Conservation (phyloP, 2,113 vertebrate species). For the Mormoops blainvillei region DNA sequence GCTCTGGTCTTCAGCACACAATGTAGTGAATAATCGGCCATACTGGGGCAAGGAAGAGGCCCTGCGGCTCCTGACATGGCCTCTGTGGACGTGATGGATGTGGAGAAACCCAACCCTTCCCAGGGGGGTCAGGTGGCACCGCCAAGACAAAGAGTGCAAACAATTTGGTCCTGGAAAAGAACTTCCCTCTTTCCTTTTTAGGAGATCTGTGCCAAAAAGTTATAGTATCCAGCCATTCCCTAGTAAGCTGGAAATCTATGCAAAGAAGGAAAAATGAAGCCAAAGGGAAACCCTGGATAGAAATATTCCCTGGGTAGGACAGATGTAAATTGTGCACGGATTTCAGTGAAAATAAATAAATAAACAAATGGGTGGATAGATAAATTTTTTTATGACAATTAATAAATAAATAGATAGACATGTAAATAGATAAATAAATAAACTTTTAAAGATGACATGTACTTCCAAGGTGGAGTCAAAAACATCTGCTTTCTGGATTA, state of each 20-base stretch:
- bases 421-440: not conserved
- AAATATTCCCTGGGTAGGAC: slow-evolving; percentile 49
- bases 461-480: slow-evolving; percentile 56
- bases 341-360: not conserved
- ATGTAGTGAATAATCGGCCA: slow-evolving; percentile 89
- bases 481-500: slow-evolving; percentile 77
- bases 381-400: not conserved
- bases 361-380: not conserved
- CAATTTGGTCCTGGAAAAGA: slow-evolving; percentile 76
- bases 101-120: slow-evolving; percentile 88
- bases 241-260: slow-evolving; percentile 69
- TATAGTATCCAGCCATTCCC: slow-evolving; percentile 75
- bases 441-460: not conserved
- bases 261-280: slow-evolving; percentile 55
- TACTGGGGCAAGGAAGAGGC: slow-evolving; percentile 85
- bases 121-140: slow-evolving; percentile 81
- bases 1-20: slow-evolving; percentile 83
- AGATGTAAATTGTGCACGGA: slow-evolving; percentile 56
- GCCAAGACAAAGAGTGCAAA: slow-evolving; percentile 80
- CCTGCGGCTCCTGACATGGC: slow-evolving; percentile 83
- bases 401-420: not conserved
- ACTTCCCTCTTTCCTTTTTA: not conserved
- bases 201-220: slow-evolving; percentile 66
- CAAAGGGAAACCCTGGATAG: slow-evolving; percentile 48
- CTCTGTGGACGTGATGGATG: slow-evolving; percentile 91